phyloP scores from a whole-genome alignment of 2,888 invertebrate genomes.

The Phania funesta region DNA sequence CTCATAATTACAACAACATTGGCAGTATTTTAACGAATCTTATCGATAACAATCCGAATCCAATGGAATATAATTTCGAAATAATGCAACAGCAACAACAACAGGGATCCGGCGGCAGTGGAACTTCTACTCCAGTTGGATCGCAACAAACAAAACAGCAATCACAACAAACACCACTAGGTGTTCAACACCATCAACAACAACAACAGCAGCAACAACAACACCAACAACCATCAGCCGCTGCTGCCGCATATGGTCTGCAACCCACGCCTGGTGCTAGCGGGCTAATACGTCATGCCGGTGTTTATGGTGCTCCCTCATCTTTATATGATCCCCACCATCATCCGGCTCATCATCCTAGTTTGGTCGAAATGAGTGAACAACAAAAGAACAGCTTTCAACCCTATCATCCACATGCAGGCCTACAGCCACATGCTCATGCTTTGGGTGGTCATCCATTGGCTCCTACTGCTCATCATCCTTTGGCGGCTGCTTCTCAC shows the following conservation, averaged over 20 bases:
- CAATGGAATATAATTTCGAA: slow-evolving; percentile 80
- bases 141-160: slow-evolving; percentile 68
- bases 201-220: slow-evolving; percentile 69
- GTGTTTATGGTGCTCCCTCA: slow-evolving; percentile 70
- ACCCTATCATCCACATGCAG: slow-evolving; percentile 74
- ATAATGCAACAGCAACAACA: slow-evolving; percentile 73
- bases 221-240: slow-evolving; percentile 70
- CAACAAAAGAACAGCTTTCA: slow-evolving; percentile 79
- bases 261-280: slow-evolving; percentile 70
- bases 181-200: slow-evolving; percentile 71
- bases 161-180: slow-evolving; percentile 62
- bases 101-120: slow-evolving; percentile 68
- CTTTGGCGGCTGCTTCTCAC: slow-evolving; percentile 72
- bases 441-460: slow-evolving; percentile 70
- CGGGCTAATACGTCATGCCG: slow-evolving; percentile 75
- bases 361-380: slow-evolving; percentile 73
- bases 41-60: slow-evolving; percentile 78
- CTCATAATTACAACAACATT: slow-evolving; percentile 79
- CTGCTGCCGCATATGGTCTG: slow-evolving; percentile 71
- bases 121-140: slow-evolving; percentile 69
- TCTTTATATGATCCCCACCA: slow-evolving; percentile 65
- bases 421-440: slow-evolving; percentile 70
- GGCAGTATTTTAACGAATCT: slow-evolving; percentile 80
- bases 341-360: slow-evolving; percentile 70
- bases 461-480: slow-evolving; percentile 73